Evolutionary conservation across 35 echinoderm and acorn worm species (phyloP), one percentile per base, ranked within the genome.

Genomic region (Lytechinus variegatus): DNA sequence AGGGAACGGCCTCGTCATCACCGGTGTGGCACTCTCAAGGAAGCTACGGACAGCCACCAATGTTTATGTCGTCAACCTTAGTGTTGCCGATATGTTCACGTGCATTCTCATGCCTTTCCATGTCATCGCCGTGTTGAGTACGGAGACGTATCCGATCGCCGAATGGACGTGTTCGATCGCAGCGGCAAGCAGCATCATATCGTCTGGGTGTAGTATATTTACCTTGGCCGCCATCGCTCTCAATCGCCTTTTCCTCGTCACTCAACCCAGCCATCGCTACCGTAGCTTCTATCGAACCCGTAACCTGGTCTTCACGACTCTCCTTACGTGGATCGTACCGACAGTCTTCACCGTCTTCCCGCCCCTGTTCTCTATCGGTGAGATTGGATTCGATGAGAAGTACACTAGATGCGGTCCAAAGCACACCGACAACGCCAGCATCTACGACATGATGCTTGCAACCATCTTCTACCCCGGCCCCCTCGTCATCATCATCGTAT

Each of bases 11-110:
- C 58, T 98, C 52, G 97, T 98, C 5, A 98, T 98, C 61, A 24
- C 96, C 61, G 96, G 95, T 12, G 97, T 97, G 10, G 4, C 56
- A 16, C 54, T 97, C 21, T 96, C 91, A 13, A 52, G 86, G 54
- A 97, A 97, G 52, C 95, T 98, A 4, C 95, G 97, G 8, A 96
- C 97, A 5, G 95, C 87, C n/a, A 98, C 97, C 21, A 97, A 98
- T 21, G 96, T 95, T 5, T 95, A 97, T 9, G 95, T 98, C 10
- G 97, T 98, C 55, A 98, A 97, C 54, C 96, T 98, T 51, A 97
- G 96, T 28, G 95, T 98, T 4, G 97, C 97, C 91, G 97, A 98
- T 56, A 89, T 98, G 88, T 96, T 97, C 19, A 97, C 95, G 33
- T 96, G 96, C 66, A 55, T 98, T 52, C 94, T 94, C 66, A 96